A percentile compares a stretch with the other conserved stretches of the same genome.
phyloP scores from a whole-genome alignment of 2,113 vertebrate genomes.

The Varanus salvator region DNA sequence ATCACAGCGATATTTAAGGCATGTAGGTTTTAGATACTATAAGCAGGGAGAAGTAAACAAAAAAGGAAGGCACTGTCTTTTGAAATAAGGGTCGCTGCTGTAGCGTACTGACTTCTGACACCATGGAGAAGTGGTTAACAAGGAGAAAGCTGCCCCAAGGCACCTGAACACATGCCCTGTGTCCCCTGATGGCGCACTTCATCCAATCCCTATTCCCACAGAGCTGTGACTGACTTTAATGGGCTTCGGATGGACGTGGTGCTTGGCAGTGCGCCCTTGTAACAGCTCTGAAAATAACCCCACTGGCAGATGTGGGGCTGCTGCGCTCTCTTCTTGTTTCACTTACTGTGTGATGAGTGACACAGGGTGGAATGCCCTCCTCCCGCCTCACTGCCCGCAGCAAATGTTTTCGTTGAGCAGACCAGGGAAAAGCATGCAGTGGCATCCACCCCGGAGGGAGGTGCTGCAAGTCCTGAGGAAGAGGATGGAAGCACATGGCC shows the following conservation, averaged over 20 bases:
- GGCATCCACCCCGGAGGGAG: neutral
- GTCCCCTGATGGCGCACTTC: neutral
- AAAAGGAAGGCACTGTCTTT: neutral
- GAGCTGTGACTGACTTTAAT: neutral
- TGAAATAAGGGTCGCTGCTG: neutral
- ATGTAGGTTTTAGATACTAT: neutral
- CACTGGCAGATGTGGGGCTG: too few species aligned
- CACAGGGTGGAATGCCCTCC: neutral
- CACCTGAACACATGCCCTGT: neutral
- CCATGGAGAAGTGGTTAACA: neutral
- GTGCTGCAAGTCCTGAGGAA: neutral
- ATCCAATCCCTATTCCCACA: neutral
- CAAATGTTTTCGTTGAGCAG: neutral
- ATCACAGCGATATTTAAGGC: constrained; percentile 39
- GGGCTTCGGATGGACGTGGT: neutral
- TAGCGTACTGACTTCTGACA: constrained; percentile 29
- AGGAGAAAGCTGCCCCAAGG: neutral
- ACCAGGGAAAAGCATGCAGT: neutral
- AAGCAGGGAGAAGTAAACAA: neutral
- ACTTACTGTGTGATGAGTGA: neutral
- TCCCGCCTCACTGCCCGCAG: neutral
- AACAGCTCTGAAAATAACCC: neutral
- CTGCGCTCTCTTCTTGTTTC: neutral
- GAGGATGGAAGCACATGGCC: neutral
- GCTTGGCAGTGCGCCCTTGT: neutral